phyloP scores from a whole-genome alignment of 2,113 vertebrate species.

The Pontoporia blainvillei region DNA sequence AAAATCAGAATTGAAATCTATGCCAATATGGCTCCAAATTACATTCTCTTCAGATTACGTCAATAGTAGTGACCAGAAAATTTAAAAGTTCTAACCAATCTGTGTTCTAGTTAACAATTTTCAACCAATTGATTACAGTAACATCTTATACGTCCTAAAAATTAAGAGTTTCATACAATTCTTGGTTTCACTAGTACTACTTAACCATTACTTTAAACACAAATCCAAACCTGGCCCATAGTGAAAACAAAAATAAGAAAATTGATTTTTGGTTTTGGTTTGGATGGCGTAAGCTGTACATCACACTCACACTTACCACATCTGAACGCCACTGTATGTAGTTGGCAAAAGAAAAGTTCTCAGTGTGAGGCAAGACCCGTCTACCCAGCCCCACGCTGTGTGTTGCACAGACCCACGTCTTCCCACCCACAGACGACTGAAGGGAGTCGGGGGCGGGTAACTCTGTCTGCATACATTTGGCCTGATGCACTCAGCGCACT shows the following conservation, averaged over 20 bases:
- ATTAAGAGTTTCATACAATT: not conserved
- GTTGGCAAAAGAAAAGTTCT: too few relatives aligned
- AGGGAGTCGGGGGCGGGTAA: not conserved
- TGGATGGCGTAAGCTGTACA: accelerated
- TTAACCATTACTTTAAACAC: not conserved
- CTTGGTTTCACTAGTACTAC: not conserved
- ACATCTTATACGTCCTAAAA: not conserved
- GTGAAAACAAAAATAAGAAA: not conserved
- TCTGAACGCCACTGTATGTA: accelerated
- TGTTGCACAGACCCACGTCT: not conserved
- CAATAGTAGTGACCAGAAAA: not conserved
- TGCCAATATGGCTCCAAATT: not conserved
- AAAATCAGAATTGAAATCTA: not conserved
- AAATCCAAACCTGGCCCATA: not conserved
- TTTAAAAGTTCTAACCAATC: not conserved
- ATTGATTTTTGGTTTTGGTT: not conserved
- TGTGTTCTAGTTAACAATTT: not conserved
- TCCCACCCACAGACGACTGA: not conserved
- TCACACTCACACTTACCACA: accelerated
- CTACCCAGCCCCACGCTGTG: accelerated
- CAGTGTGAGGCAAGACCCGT: not conserved
- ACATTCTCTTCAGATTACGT: not conserved
- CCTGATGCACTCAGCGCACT: not conserved
- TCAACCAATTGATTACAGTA: not conserved
- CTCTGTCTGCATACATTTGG: not conserved